phyloP scores from a whole-genome alignment of 1,140 invertebrate species.

The Theocolax elegans region DNA sequence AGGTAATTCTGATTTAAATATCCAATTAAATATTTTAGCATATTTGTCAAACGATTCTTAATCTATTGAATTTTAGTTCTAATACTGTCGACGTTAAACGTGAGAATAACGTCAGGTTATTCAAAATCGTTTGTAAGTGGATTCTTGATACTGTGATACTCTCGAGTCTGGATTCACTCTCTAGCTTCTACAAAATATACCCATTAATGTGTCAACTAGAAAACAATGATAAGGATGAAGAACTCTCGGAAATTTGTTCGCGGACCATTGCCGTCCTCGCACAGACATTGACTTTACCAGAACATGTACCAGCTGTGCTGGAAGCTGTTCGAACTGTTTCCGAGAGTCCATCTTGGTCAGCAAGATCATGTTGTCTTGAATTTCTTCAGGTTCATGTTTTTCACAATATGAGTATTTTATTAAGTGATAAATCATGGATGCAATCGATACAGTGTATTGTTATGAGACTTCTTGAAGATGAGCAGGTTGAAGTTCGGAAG shows the following conservation, averaged over 20 bases:
- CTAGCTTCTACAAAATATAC: conserved; percentile 73
- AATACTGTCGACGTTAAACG: not conserved
- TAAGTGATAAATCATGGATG: conserved; percentile 71
- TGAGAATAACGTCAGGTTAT: conserved; percentile 18
- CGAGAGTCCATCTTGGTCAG: conserved; percentile 79
- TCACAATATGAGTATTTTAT: conserved; percentile 82
- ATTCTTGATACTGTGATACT: conserved; percentile 43
- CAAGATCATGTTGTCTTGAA: conserved; percentile 76
- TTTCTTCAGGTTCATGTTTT: conserved; percentile 87
- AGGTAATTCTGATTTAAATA: too few relatives aligned
- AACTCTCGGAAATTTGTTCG: conserved; percentile 77
- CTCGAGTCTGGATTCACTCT: conserved; percentile 65
- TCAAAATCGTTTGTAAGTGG: conserved; percentile 68
- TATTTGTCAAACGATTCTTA: too few relatives aligned
- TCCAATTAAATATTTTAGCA: too few relatives aligned
- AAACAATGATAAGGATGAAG: conserved; percentile 83
- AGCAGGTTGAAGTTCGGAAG: conserved; percentile 81
- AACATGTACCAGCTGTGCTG: conserved; percentile 69
- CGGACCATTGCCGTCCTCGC: conserved; percentile 75
- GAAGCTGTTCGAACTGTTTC: conserved; percentile 66
- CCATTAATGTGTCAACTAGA: conserved; percentile 79
- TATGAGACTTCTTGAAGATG: conserved; percentile 75
- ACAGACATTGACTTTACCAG: conserved; percentile 67
- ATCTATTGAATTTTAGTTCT: not conserved
- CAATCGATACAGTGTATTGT: conserved; percentile 72